Percentiles rank a stretch among this genome's conserved stretches.
phyloP scores from a whole-genome alignment of 2,888 invertebrate species.

The Lasioglossum malachurum region DNA sequence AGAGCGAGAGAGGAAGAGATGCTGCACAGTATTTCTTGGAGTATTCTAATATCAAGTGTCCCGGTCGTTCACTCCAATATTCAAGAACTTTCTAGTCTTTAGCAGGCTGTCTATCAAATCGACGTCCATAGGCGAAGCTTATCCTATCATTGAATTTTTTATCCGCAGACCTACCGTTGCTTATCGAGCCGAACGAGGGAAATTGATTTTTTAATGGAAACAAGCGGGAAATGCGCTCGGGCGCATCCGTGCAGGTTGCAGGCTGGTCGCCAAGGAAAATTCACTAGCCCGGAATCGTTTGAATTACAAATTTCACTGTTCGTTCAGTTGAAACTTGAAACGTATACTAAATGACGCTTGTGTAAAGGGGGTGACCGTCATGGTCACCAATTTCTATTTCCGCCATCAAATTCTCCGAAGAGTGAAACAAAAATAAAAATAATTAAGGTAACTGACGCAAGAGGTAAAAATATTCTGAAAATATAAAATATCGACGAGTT shows the following conservation, averaged over 20 bases:
- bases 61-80: not conserved
- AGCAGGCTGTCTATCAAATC: not conserved
- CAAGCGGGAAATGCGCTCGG: not conserved
- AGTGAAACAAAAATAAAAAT: not conserved
- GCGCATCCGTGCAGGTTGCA: not conserved
- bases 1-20: not conserved
- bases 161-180: not conserved
- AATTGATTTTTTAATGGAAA: slow-evolving; percentile 4
- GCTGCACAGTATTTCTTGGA: not conserved
- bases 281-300: not conserved
- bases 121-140: not conserved
- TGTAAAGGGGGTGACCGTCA: too few relatives aligned
- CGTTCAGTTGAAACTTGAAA: not conserved
- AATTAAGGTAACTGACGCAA: too few relatives aligned
- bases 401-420: not conserved
- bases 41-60: not conserved
- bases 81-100: slow-evolving; percentile 1
- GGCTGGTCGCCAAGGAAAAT: not conserved
- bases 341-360: too few relatives aligned
- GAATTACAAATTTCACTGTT: not conserved
- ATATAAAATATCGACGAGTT: too few relatives aligned
- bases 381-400: too few relatives aligned
- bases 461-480: too few relatives aligned
- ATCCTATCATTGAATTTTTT: not conserved
- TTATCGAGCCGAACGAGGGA: not conserved